phyloP scores from a whole-genome alignment of 2,797 vertebrate species.

The Eulemur rubriventer region DNA sequence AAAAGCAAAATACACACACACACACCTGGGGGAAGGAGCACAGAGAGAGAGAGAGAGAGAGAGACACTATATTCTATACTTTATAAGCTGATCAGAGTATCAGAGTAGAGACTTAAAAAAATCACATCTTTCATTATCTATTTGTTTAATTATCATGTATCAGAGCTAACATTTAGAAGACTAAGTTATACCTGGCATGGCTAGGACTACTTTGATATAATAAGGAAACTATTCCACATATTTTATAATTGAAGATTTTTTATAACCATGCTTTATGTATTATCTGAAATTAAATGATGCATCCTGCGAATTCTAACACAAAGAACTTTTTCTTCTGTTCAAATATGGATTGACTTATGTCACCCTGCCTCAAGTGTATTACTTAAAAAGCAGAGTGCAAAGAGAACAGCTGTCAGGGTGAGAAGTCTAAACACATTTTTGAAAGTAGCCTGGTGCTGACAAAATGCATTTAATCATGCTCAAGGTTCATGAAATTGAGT shows the following conservation, averaged over 20 bases:
- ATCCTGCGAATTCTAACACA: slow-evolving; percentile 30
- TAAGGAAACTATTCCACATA: not conserved
- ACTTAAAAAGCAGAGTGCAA: slow-evolving; percentile 48
- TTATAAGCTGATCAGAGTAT: not conserved
- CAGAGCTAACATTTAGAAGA: not conserved
- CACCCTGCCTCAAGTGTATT: slow-evolving; percentile 49
- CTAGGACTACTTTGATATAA: not conserved
- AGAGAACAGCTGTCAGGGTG: slow-evolving; percentile 47
- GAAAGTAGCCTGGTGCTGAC: not conserved
- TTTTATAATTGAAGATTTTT: slow-evolving; percentile 7
- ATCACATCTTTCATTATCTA: not conserved
- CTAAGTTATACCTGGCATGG: not conserved
- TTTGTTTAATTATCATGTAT: not conserved
- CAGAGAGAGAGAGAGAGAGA: not conserved
- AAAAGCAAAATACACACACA: not conserved
- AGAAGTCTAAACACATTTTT: slow-evolving; percentile 48
- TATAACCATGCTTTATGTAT: not conserved
- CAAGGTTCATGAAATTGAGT: not conserved
- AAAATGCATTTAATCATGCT: slow-evolving; percentile 54
- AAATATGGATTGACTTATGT: slow-evolving; percentile 48
- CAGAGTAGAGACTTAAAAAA: not conserved
- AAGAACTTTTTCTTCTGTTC: not conserved
- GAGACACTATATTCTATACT: not conserved
- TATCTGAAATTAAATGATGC: slow-evolving; percentile 39
- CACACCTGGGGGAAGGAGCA: not conserved